phyloP scores from a whole-genome alignment of 1,140 invertebrate species.

The Geopemphigus sp. region DNA sequence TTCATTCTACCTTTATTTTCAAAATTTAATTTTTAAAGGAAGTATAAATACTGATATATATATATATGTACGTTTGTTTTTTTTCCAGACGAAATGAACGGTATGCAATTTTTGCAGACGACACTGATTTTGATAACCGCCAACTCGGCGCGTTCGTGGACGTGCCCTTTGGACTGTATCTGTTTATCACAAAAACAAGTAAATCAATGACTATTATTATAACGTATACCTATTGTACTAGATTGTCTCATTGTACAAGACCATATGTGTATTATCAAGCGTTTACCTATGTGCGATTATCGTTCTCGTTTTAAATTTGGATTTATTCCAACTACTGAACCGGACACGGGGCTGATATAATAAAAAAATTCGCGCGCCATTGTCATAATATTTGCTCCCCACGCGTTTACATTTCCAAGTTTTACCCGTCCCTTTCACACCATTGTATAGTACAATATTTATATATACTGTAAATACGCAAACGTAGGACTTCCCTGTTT shows the following conservation, averaged over 20 bases:
- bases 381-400: background rate
- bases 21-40: no score
- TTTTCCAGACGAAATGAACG: slow-evolving; percentile 38
- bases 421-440: background rate
- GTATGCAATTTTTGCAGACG: slow-evolving; percentile 23
- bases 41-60: no score
- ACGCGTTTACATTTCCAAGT: background rate
- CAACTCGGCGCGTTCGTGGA: slow-evolving; percentile 21
- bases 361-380: slow-evolving; percentile 29
- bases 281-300: background rate
- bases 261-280: background rate
- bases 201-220: slow-evolving; percentile 53
- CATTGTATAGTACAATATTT: background rate
- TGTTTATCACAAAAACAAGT: slow-evolving; percentile 79
- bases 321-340: slow-evolving; percentile 51
- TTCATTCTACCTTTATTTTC: no score
- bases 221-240: background rate
- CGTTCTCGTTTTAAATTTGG: slow-evolving; percentile 27
- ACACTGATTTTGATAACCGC: slow-evolving; percentile 10
- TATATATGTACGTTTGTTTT: background rate
- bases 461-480: background rate
- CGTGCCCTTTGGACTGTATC: slow-evolving; percentile 73
- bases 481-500: background rate
- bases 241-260: background rate
- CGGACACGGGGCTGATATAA: slow-evolving; percentile 30